Conservation (phyloP, 2,797 vertebrate species). For the Pagetopsis macropterus region DNA sequence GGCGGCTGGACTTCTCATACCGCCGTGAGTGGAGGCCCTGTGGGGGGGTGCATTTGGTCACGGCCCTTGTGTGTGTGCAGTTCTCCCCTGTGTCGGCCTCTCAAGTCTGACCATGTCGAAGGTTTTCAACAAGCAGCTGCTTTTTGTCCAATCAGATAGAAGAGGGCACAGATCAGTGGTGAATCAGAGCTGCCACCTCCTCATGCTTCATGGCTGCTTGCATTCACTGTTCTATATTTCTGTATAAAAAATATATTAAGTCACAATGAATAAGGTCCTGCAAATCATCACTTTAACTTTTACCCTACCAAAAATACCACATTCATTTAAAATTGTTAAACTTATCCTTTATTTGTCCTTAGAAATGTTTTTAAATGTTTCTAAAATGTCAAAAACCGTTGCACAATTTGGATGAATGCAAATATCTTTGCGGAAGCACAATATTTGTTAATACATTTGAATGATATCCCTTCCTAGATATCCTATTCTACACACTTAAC, state of each 20-base stretch:
- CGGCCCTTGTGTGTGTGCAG: neutral
- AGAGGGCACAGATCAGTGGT: slow-evolving; percentile 26
- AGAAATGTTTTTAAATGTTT: too few species aligned
- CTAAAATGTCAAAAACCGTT: too few species aligned
- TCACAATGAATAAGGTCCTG: neutral
- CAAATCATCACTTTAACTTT: neutral
- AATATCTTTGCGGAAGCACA: too few species aligned
- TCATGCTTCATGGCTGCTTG: slow-evolving; percentile 14
- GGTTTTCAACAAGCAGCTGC: slow-evolving; percentile 17
- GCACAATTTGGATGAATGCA: too few species aligned
- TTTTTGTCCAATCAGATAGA: slow-evolving; percentile 34
- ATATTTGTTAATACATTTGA: too few species aligned
- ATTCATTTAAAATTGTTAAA: neutral
- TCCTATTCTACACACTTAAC: too few species aligned
- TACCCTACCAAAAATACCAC: neutral
- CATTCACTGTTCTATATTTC: slow-evolving; percentile 9
- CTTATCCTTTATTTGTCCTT: neutral
- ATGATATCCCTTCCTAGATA: too few species aligned
- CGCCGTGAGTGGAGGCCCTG: neutral
- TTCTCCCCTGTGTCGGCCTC: neutral
- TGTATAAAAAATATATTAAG: neutral
- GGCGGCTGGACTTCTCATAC: neutral
- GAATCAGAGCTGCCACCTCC: slow-evolving; percentile 20
- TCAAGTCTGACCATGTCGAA: slow-evolving; percentile 18
- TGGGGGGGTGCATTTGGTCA: neutral